A percentile compares a stretch with the other conserved stretches of the same genome.
Conservation (phyloP, 2,113 vertebrate genomes). For the Rhadina sibilatrix region DNA sequence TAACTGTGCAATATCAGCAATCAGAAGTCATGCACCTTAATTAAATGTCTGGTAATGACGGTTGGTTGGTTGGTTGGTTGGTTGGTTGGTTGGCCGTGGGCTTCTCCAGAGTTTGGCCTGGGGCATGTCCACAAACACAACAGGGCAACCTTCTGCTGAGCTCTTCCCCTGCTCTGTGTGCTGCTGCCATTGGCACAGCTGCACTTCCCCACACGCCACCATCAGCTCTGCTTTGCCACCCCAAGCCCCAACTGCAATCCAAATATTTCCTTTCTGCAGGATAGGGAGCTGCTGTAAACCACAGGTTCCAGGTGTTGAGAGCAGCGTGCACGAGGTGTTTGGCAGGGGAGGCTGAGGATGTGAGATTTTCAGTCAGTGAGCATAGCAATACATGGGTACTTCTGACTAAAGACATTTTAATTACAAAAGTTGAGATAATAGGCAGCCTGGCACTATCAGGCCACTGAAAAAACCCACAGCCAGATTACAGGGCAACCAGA, state of each 20-base stretch:
- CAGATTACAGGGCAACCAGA: not conserved
- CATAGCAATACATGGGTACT: not conserved
- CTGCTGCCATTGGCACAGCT: not conserved
- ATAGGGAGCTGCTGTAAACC: not conserved
- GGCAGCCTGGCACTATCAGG: not conserved
- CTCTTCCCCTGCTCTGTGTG: not conserved
- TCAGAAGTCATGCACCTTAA: not conserved
- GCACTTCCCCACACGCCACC: not conserved
- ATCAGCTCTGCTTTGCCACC: not conserved
- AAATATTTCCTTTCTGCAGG: not conserved
- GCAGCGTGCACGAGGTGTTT: not conserved
- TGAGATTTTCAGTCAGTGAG: not conserved
- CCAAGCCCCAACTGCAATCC: not conserved
- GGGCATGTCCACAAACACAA: not conserved
- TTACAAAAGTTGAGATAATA: slow-evolving; percentile 33
- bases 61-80: no score
- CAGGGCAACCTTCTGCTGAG: not conserved
- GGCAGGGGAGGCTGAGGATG: not conserved
- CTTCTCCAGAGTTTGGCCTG: not conserved
- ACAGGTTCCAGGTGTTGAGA: slow-evolving; percentile 10
- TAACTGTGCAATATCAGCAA: not conserved
- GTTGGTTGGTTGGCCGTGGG: not conserved
- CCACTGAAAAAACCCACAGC: not conserved
- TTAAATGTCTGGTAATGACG: not conserved
- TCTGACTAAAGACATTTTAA: slow-evolving; percentile 21